Evolutionary conservation across 1,140 invertebrate genomes (phyloP).

Genomic region (Arctopsyche grandis): DNA sequence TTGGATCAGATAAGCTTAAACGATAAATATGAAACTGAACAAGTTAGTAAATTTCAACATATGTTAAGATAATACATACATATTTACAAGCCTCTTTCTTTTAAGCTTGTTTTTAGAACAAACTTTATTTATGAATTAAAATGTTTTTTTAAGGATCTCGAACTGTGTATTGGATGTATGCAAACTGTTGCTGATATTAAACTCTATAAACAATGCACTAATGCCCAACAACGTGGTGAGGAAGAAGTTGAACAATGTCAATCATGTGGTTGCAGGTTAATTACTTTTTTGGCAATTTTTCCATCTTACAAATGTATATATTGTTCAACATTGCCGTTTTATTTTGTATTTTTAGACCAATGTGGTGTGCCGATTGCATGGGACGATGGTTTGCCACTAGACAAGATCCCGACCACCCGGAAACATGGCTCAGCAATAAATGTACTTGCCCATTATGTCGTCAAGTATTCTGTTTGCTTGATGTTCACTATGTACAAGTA

Average conservation of each 20-base stretch:
- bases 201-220: slow-evolving; percentile 71
- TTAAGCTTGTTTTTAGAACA: too few species aligned
- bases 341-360: slow-evolving; percentile 67
- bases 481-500: slow-evolving; percentile 69
- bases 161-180: slow-evolving; percentile 91
- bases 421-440: slow-evolving; percentile 85
- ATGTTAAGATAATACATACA: slow-evolving; percentile 15
- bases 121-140: too few species aligned
- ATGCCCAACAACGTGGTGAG: slow-evolving; percentile 57
- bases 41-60: slow-evolving; percentile 65
- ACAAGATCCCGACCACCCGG: slow-evolving; percentile 78
- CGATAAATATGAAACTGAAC: slow-evolving; percentile 71
- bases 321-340: not conserved
- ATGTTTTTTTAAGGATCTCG: slow-evolving; percentile 71
- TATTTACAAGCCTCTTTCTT: too few species aligned
- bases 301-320: slow-evolving; percentile 2
- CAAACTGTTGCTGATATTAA: slow-evolving; percentile 82
- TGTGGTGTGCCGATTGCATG: slow-evolving; percentile 91
- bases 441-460: slow-evolving; percentile 91
- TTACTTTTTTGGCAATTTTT: slow-evolving; percentile 59
- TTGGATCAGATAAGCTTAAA: slow-evolving; percentile 79
- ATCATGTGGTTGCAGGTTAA: slow-evolving; percentile 65
- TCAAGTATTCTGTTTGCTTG: slow-evolving; percentile 85
- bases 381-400: slow-evolving; percentile 90
- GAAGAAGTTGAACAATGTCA: slow-evolving; percentile 63